A percentile compares a stretch with the other conserved stretches of the same genome.
Conservation (phyloP, 2,113 vertebrate species). For the Gymnogyps californianus region DNA sequence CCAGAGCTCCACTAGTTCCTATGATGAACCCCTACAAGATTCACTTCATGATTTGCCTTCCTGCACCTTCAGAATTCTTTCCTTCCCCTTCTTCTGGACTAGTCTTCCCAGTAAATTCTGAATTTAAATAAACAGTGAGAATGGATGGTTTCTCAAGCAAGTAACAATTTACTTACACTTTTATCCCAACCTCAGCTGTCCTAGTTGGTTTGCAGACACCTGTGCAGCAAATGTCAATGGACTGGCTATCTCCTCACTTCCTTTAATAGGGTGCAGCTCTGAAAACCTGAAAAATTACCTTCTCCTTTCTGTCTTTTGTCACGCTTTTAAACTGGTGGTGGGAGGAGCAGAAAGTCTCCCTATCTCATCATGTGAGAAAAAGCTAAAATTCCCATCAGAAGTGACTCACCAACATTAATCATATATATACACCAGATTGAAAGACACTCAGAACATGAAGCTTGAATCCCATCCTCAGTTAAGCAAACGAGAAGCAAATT, state of each 20-base stretch:
- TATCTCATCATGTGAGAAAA: neutral
- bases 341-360: constrained; percentile 40
- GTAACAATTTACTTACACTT: constrained; percentile 27
- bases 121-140: neutral
- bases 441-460: constrained; percentile 16
- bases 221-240: neutral
- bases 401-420: constrained; percentile 58
- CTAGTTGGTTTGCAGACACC: neutral
- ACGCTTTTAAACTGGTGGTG: neutral
- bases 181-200: neutral
- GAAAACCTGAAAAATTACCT: neutral
- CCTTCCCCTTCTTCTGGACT: neutral
- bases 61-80: neutral
- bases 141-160: neutral
- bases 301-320: neutral
- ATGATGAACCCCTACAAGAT: neutral
- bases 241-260: neutral
- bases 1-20: neutral
- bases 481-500: constrained; percentile 37
- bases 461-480: neutral
- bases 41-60: neutral
- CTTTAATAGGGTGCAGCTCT: neutral
- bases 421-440: constrained; percentile 48
- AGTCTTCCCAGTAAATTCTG: neutral
- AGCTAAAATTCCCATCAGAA: constrained; percentile 34